These are phyloP conservation scores for Engystomops pustulosus DNA, from an alignment of 2,113 vertebrate genomes.

Conservation along the genomic window DNA sequence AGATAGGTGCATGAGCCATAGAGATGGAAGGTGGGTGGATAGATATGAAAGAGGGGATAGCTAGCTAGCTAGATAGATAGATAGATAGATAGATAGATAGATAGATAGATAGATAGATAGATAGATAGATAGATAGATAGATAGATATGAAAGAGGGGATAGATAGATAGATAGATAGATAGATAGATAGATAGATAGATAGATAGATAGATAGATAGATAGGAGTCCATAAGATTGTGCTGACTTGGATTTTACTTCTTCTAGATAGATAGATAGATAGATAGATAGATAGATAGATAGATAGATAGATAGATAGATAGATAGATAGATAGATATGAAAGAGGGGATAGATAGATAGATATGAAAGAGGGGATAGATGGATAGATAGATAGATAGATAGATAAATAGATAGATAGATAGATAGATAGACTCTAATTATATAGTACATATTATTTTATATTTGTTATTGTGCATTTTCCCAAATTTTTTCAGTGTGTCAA, in stretches of 20 bases:
- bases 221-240: no score
- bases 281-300: conserved; percentile 3
- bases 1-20: no score
- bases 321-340: not conserved
- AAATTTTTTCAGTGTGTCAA: no score
- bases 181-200: not conserved
- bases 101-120: not conserved
- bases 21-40: not conserved
- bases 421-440: not conserved
- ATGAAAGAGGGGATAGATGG: not conserved
- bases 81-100: conserved; percentile 1
- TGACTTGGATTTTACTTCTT: no score
- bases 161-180: conserved; percentile 6
- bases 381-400: not conserved
- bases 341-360: not conserved
- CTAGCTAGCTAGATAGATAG: not conserved
- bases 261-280: not conserved
- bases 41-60: not conserved
- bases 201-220: not conserved
- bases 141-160: no score
- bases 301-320: conserved; percentile 6
- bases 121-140: not conserved
- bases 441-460: no score
- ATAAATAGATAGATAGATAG: not conserved
- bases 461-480: no score